Percentiles rank a stretch among this genome's conserved stretches.
These are phyloP conservation scores for Anastrepha obliqua DNA, from an alignment of 1,140 invertebrate species.

Conservation along the genomic window DNA sequence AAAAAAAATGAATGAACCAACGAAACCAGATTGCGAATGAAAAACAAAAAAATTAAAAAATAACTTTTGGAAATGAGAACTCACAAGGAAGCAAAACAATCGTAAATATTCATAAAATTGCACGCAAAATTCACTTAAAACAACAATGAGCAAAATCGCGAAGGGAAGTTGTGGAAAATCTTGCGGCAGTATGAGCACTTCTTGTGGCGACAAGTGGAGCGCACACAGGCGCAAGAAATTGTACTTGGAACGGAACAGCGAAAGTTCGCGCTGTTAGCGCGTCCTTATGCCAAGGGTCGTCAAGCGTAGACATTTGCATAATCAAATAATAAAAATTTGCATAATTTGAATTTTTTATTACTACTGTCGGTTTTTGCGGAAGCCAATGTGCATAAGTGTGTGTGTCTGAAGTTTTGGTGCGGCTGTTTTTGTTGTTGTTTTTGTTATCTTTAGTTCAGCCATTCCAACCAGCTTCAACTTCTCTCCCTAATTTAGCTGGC, in stretches of 20 bases:
- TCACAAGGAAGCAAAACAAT: slow-evolving; percentile 52
- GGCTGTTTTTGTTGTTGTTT: background rate
- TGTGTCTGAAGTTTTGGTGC: background rate
- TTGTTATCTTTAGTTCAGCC: background rate
- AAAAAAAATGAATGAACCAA: background rate
- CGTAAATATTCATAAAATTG: slow-evolving; percentile 55
- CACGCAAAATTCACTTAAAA: slow-evolving; percentile 51
- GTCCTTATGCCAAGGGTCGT: slow-evolving; percentile 74
- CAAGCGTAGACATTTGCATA: slow-evolving; percentile 74
- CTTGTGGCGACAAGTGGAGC: slow-evolving; percentile 32
- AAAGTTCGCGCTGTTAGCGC: slow-evolving; percentile 65
- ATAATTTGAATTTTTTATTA: slow-evolving; percentile 73
- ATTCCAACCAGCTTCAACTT: background rate
- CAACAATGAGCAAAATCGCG: slow-evolving; percentile 60
- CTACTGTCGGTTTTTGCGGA: slow-evolving; percentile 7
- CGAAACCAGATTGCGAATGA: background rate
- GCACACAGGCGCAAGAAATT: slow-evolving; percentile 2
- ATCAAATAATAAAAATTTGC: slow-evolving; percentile 74
- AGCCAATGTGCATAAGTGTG: background rate
- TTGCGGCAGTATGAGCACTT: slow-evolving; percentile 15
- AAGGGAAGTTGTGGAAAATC: slow-evolving; percentile 43
- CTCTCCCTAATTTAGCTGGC: background rate
- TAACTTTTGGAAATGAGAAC: background rate
- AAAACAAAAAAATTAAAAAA: background rate
- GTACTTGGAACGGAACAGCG: background rate